Evolutionary conservation across 35 echinoderm and acorn worm species (phyloP), one percentile per base, ranked within the genome.

Genomic region (Hemicentrotus pulcherrimus): DNA sequence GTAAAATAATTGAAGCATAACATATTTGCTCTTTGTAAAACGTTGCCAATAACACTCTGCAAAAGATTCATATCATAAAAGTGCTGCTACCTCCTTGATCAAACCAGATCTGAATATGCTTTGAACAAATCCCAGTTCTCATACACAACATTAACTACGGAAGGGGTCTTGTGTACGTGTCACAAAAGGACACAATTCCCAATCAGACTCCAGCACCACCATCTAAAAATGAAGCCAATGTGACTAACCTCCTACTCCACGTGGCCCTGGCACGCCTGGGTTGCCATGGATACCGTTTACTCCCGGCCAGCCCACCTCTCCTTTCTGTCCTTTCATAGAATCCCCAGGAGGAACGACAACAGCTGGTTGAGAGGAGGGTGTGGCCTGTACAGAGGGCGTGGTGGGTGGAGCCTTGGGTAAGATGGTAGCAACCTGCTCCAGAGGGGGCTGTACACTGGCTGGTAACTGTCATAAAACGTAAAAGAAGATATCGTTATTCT

Each of bases 211-310:
- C 65, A 4, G 65, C 22, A n/a, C 65, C 22, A 78, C 65, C 19
- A 28, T n/a, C 65, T 78, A 24, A 19, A n/a, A 78, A 6, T n/a
- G n/a, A 0, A 28, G 22, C 19, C 7, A 28, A 78, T 78, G 19
- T 78, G 6, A 78, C 65, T 78, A 78, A 78, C 65, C 65, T 7
- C 6, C 6, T 28, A 78, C 19, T 28, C 47, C 47, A 28, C 58
- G 92, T 46, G 92, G 58, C 47, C 95, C 95, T 86, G 92, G 46
- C 2, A 52, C 85, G 6, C 95, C 95, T 89, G 92, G 92, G 60
- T 88, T 92, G 19, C 95, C 95, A 41, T 94, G 92, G 11, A 92
- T 46, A 19, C 95, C 95, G 4, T 92, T 92, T 88, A 31, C 31
- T 19, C 95, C 95, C 12, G 91, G 59, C 18, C 86, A 31, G 9